A percentile compares a stretch with the other conserved stretches of the same genome.
Evolutionary conservation across 2,113 vertebrate species (phyloP).

Genomic region (Cairina moschata): DNA sequence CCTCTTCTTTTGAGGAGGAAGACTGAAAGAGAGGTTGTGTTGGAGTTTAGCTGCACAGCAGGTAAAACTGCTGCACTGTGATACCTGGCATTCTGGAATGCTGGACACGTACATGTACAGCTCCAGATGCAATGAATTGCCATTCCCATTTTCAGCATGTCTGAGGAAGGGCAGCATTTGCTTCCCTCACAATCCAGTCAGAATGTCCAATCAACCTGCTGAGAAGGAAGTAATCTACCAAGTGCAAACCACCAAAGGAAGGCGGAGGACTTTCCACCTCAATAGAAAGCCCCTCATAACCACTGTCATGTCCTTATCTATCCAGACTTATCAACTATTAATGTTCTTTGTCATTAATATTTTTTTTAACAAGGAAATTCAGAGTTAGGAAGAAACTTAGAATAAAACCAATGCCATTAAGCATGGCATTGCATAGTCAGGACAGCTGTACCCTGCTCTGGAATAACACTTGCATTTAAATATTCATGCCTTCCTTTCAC

Average conservation of each 20-base stretch:
- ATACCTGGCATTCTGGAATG: background rate
- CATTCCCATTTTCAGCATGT: background rate
- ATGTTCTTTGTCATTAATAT: background rate
- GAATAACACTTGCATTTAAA: background rate
- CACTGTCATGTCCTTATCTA: background rate
- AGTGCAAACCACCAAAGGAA: background rate
- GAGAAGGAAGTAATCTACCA: background rate
- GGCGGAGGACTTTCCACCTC: background rate
- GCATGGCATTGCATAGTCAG: background rate
- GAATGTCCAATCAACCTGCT: background rate
- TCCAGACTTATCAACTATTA: background rate
- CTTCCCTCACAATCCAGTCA: background rate
- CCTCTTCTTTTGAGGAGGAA: too few relatives aligned
- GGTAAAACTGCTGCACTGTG: background rate
- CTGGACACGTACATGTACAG: background rate
- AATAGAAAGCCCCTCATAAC: background rate
- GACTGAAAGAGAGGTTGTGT: too few relatives aligned
- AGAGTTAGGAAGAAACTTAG: background rate
- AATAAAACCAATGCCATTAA: background rate
- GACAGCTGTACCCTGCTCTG: background rate
- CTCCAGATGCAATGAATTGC: background rate
- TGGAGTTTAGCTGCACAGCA: too few relatives aligned
- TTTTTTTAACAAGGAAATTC: background rate
- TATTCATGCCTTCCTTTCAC: background rate
- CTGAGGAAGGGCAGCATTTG: background rate